These are phyloP conservation scores for Yasuhikotakia modesta DNA, from an alignment of 2,797 vertebrate genomes.

Conservation along the genomic window DNA sequence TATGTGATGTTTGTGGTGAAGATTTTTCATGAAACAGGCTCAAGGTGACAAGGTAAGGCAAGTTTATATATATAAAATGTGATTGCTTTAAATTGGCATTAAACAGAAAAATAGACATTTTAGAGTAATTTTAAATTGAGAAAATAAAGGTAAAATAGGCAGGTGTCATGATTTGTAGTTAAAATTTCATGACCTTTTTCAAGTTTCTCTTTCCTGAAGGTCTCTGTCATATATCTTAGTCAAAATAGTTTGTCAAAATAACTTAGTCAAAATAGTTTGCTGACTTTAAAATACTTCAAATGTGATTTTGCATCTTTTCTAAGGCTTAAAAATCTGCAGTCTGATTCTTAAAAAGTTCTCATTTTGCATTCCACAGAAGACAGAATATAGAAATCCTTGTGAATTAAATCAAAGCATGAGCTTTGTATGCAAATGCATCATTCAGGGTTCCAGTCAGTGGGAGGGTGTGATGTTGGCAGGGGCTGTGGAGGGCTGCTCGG, in stretches of 20 bases:
- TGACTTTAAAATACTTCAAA: background rate
- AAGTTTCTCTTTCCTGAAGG: background rate
- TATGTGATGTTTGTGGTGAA: background rate
- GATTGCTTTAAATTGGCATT: no score
- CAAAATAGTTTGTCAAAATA: no score
- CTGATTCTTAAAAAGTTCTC: no score
- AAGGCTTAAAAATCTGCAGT: no score
- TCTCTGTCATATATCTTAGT: background rate
- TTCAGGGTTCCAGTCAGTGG: slow-evolving; percentile 63
- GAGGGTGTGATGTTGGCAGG: slow-evolving; percentile 11
- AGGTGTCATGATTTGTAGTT: background rate
- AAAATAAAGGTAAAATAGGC: background rate
- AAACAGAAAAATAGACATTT: no score
- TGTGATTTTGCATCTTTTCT: background rate
- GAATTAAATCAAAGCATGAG: background rate
- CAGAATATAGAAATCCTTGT: background rate
- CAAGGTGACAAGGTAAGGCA: no score
- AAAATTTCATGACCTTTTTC: no score
- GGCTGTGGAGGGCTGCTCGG: background rate
- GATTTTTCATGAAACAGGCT: no score
- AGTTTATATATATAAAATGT: no score
- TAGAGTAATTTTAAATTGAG: no score
- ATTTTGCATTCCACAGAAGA: background rate
- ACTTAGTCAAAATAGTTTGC: background rate
- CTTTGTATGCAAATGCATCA: slow-evolving; percentile 63